phyloP scores from a whole-genome alignment of 35 echinoderm and acorn worm species.

The Heliocidaris tuberculata region DNA sequence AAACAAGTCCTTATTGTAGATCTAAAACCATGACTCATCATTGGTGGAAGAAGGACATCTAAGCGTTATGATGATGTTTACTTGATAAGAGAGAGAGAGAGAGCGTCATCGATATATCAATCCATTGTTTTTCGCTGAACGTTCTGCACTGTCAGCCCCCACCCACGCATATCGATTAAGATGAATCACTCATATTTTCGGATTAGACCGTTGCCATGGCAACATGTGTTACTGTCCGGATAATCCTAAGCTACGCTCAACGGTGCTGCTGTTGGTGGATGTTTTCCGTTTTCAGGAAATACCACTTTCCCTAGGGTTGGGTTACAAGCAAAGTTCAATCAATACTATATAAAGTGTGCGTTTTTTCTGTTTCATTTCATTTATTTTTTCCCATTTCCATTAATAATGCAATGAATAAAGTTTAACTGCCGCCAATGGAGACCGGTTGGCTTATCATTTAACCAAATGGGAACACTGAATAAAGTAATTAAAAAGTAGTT shows the following conservation, averaged over 20 bases:
- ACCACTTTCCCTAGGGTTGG: not conserved
- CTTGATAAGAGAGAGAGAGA: not conserved
- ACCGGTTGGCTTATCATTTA: too few species aligned
- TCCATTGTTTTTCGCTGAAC: not conserved
- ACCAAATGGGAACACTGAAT: too few species aligned
- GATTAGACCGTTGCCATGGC: not conserved
- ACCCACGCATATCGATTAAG: not conserved
- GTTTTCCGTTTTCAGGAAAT: conserved; percentile 17
- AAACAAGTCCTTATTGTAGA: too few species aligned
- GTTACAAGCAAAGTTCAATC: not conserved
- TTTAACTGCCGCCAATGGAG: too few species aligned
- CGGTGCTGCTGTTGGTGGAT: not conserved
- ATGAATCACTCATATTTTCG: not conserved
- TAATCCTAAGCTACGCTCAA: not conserved
- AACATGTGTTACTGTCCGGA: not conserved
- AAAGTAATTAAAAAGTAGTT: too few species aligned
- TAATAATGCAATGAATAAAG: too few species aligned
- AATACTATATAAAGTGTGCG: not conserved
- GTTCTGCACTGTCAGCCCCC: not conserved
- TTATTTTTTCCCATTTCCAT: too few species aligned
- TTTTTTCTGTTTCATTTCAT: too few species aligned
- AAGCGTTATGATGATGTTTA: too few species aligned
- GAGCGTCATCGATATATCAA: not conserved
- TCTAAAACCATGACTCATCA: not conserved
- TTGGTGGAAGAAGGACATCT: not conserved